Evolutionary conservation across 2,797 vertebrate genomes (phyloP), one percentile per base, ranked within the genome.

Genomic region (Sitta carolinensis): DNA sequence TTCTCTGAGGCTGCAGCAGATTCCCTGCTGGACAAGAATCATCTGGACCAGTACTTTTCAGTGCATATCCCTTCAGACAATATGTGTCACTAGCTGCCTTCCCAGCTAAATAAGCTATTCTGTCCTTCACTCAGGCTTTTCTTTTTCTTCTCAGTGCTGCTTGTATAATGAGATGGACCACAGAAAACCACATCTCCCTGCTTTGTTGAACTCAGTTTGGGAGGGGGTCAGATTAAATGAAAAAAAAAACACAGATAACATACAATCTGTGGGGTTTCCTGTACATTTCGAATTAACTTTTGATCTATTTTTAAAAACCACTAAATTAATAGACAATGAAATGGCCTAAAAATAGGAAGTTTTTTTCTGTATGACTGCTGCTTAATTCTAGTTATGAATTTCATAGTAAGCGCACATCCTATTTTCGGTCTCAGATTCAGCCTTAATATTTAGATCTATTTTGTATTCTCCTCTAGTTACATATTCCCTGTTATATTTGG

Each of bases 121-220:
- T 54, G 26, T 18, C 50, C 13, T 75, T 73, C 7, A 20, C 9
- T 36, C 25, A 38, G 67, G 11, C 6, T 86, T 77, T 52, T 67
- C 4, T 75, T 91, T 80, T 93, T 66, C 32, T 74, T 6, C 6
- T 68, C 43, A 47, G 32, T 58, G 21, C 5, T 66, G 10, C 14
- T 68, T 72, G 17, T 19, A 17, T 32, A 63, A 25, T n/a, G 51
- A 69, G 50, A 58, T 7, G 6, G 16, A 40, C 5, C 23, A 64
- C 30, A 84, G 32, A 0, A 1, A 66, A 48, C 7, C 5, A 14
- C 18, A 18, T 16, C 5, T 69, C 11, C 13, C 7, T 72, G 17
- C 12, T 75, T 75, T 47, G n/a, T 22, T 74, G 29, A 42, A 27
- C 45, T 68, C 25, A 40, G 10, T 50, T 64, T 64, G 11, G n/a